A percentile compares a stretch with the other conserved stretches of the same genome.
phyloP scores from a whole-genome alignment of 92 coral and sea anemone genomes.

The Diadumene lineata region DNA sequence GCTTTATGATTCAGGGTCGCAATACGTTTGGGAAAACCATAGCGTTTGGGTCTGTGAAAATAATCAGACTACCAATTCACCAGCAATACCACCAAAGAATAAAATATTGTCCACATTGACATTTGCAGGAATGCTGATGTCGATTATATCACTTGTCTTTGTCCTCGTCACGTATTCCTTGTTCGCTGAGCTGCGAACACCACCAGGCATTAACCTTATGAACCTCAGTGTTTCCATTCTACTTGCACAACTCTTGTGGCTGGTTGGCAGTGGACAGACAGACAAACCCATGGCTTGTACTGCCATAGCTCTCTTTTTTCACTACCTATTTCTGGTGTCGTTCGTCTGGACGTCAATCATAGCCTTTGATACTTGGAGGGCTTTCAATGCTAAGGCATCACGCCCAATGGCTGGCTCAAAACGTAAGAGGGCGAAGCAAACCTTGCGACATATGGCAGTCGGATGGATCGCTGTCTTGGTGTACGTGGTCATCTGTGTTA shows the following conservation, averaged over 20 bases:
- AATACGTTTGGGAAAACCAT: not conserved
- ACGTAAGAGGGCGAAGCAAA: conserved; percentile 17
- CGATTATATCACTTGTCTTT: conserved; percentile 24
- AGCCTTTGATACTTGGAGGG: conserved; percentile 58
- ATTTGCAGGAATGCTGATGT: conserved; percentile 20
- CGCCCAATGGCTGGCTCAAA: conserved; percentile 17
- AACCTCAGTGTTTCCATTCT: conserved; percentile 33
- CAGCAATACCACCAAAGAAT: not conserved
- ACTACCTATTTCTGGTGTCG: conserved; percentile 38
- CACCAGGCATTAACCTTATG: conserved; percentile 55
- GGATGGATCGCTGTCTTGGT: conserved; percentile 63
- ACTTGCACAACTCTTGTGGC: conserved; percentile 37
- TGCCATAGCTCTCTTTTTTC: conserved; percentile 41
- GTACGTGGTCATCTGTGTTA: conserved; percentile 31
- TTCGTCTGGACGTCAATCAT: conserved; percentile 63
- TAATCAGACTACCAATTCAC: not conserved
- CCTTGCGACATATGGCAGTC: conserved; percentile 34
- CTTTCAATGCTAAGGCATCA: conserved; percentile 20
- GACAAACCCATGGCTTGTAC: conserved; percentile 26
- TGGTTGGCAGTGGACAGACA: conserved; percentile 22
- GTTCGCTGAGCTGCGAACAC: conserved; percentile 54
- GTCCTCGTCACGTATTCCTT: conserved; percentile 51
- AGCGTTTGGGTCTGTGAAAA: not conserved
- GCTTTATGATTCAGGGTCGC: not conserved
- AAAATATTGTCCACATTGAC: conserved; percentile 14